These are phyloP conservation scores for Catonia carolina DNA, from an alignment of 2,888 invertebrate genomes.

Conservation along the genomic window DNA sequence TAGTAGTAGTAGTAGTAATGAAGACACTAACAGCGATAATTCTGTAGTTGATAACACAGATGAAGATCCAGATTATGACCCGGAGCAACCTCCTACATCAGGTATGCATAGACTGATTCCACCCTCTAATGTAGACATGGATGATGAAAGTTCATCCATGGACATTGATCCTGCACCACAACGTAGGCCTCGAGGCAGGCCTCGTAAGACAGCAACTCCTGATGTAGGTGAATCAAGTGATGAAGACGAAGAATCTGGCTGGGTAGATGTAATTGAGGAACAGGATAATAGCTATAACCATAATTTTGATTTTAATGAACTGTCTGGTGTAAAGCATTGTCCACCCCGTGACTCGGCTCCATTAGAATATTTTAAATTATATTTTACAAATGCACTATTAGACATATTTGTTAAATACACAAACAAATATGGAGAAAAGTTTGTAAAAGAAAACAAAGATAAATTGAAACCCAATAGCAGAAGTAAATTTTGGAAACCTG, in stretches of 20 bases:
- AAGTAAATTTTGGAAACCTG: constrained; percentile 12
- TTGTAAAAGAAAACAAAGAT: background rate
- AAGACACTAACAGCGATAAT: too few relatives aligned
- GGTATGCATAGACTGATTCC: too few relatives aligned
- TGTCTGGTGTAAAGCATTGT: background rate
- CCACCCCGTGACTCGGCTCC: background rate
- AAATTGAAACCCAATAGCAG: constrained; percentile 3
- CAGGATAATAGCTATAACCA: background rate
- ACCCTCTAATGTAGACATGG: too few relatives aligned
- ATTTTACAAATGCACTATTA: constrained; percentile 7
- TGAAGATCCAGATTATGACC: too few relatives aligned
- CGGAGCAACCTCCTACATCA: too few relatives aligned
- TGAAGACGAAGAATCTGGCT: constrained; percentile 4
- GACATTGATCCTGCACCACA: too few relatives aligned
- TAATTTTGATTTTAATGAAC: background rate
- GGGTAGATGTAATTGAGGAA: constrained; percentile 6
- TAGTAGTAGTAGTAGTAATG: too few relatives aligned
- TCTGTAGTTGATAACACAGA: too few relatives aligned
- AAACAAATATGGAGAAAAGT: constrained; percentile 13
- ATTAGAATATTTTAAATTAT: background rate
- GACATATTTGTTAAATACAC: constrained; percentile 16
- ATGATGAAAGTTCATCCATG: too few relatives aligned
- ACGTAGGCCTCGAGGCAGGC: too few relatives aligned
- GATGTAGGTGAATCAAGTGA: background rate
- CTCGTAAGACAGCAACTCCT: too few relatives aligned